Percentiles rank a stretch among this genome's conserved stretches.
These are phyloP conservation scores for Calliopsis andreniformis DNA, from an alignment of 1,140 invertebrate genomes.

Conservation along the genomic window DNA sequence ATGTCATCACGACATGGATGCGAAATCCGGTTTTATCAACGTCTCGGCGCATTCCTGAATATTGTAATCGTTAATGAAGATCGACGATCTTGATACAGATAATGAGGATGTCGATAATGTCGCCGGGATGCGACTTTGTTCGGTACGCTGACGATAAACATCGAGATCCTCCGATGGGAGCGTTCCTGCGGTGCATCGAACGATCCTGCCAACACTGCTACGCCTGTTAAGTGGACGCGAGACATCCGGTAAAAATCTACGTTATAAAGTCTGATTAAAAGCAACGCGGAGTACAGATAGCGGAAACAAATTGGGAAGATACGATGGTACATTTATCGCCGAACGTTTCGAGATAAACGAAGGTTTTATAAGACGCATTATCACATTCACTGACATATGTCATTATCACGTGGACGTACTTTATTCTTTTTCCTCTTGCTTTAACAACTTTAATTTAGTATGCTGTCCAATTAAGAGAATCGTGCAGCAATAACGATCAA, in stretches of 20 bases:
- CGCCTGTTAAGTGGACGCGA: slow-evolving; percentile 22
- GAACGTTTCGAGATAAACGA: slow-evolving; percentile 9
- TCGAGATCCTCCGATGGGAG: background rate
- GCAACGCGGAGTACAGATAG: slow-evolving; percentile 36
- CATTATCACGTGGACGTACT: background rate
- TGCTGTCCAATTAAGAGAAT: background rate
- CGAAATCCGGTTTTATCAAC: slow-evolving; percentile 54
- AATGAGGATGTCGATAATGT: slow-evolving; percentile 50
- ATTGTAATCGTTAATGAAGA: slow-evolving; percentile 58
- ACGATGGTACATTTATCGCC: slow-evolving; percentile 12
- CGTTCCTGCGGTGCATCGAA: background rate
- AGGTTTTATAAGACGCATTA: background rate
- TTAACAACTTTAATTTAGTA: too few species aligned
- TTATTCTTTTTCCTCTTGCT: background rate
- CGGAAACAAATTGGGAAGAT: slow-evolving; percentile 39
- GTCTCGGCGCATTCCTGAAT: slow-evolving; percentile 30
- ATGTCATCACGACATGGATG: background rate
- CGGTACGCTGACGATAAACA: slow-evolving; percentile 6
- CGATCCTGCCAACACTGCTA: slow-evolving; percentile 5
- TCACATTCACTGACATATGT: background rate
- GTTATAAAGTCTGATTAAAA: slow-evolving; percentile 32
- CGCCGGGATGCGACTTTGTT: slow-evolving; percentile 1
- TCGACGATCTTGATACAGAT: slow-evolving; percentile 51
- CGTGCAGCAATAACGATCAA: too few species aligned
- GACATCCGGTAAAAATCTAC: slow-evolving; percentile 25